Conservation (phyloP, 2,888 invertebrate species). For the Trachelus iudaicus region DNA sequence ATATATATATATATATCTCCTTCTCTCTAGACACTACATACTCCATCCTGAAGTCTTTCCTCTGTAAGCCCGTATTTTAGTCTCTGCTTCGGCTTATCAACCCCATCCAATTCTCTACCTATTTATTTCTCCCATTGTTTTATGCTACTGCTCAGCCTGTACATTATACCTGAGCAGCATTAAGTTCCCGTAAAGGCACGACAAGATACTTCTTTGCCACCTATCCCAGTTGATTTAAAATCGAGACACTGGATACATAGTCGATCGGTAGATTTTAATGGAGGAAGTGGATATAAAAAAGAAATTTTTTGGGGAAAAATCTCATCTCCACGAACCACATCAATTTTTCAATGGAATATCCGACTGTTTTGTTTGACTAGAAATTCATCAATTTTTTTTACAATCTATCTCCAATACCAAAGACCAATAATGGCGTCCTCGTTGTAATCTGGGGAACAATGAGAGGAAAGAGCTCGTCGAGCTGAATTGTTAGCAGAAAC, state of each 20-base stretch:
- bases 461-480: no score
- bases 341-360: no score
- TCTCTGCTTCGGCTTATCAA: neutral
- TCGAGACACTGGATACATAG: neutral
- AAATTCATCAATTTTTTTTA: no score
- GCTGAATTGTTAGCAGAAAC: no score
- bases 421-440: no score
- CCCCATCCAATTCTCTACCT: neutral
- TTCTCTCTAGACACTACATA: neutral
- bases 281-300: no score
- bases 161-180: neutral
- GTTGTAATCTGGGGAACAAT: no score
- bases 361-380: no score
- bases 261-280: neutral
- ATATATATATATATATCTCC: constrained; percentile 14
- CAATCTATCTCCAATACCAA: no score
- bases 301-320: no score
- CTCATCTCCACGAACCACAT: no score
- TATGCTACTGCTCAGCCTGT: neutral
- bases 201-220: neutral
- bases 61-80: neutral
- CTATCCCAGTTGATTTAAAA: neutral
- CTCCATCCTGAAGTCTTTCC: neutral
- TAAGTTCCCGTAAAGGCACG: neutral
- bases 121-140: neutral